phyloP scores from a whole-genome alignment of 2,113 vertebrate species.

The Trichechus manatus region DNA sequence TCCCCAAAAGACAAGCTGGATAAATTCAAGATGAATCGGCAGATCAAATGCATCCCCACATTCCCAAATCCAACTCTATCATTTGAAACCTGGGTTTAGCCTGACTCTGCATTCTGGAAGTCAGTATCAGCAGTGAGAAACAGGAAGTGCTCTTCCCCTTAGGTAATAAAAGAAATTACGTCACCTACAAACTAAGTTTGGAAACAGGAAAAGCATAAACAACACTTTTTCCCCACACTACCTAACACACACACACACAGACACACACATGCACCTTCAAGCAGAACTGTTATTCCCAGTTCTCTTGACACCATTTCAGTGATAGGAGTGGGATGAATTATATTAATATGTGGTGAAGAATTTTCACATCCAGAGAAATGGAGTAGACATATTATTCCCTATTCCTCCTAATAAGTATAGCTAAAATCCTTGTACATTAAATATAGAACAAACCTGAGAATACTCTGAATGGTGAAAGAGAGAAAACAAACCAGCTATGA shows the following conservation, averaged over 20 bases:
- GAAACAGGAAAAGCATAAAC: background rate
- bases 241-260: too few species aligned
- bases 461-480: background rate
- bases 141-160: background rate
- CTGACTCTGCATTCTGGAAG: background rate
- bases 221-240: background rate
- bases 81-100: background rate
- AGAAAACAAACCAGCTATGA: background rate
- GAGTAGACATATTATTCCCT: background rate
- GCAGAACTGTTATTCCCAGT: background rate
- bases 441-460: background rate
- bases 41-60: background rate
- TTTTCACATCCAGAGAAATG: background rate
- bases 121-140: background rate
- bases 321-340: background rate
- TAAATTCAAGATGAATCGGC: background rate
- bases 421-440: background rate
- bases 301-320: background rate
- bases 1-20: background rate
- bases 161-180: background rate
- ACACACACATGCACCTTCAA: background rate
- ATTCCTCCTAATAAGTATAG: background rate
- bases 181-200: background rate
- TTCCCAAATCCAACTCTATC: background rate
- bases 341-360: background rate